Conservation (phyloP, 2,797 vertebrate species). For the Tangara arthus region DNA sequence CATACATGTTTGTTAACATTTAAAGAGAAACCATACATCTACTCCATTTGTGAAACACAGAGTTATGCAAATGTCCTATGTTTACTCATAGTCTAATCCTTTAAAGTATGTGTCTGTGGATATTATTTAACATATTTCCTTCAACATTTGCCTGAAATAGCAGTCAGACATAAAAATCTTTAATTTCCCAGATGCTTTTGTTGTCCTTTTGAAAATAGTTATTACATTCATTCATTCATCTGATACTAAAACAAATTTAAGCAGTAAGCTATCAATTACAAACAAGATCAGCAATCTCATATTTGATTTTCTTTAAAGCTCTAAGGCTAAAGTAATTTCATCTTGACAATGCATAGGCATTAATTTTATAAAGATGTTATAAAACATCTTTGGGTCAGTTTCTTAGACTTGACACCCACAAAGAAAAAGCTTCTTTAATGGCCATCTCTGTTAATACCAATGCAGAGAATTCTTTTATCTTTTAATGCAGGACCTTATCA, state of each 20-base stretch:
- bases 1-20: neutral
- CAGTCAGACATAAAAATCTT: neutral
- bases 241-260: neutral
- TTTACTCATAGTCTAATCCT: neutral
- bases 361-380: neutral
- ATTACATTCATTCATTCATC: neutral
- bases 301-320: neutral
- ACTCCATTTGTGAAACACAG: neutral
- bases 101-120: neutral
- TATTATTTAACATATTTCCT: neutral
- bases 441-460: neutral
- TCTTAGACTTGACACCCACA: neutral
- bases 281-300: neutral
- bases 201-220: neutral
- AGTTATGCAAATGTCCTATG: neutral
- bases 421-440: neutral
- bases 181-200: neutral
- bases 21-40: neutral
- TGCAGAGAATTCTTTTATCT: neutral
- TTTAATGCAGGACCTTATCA: neutral
- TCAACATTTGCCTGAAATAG: neutral
- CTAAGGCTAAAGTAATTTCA: neutral
- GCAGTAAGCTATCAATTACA: neutral
- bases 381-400: neutral
- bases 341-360: neutral